phyloP scores from a whole-genome alignment of 2,888 invertebrate species.

The Plutella xylostella region DNA sequence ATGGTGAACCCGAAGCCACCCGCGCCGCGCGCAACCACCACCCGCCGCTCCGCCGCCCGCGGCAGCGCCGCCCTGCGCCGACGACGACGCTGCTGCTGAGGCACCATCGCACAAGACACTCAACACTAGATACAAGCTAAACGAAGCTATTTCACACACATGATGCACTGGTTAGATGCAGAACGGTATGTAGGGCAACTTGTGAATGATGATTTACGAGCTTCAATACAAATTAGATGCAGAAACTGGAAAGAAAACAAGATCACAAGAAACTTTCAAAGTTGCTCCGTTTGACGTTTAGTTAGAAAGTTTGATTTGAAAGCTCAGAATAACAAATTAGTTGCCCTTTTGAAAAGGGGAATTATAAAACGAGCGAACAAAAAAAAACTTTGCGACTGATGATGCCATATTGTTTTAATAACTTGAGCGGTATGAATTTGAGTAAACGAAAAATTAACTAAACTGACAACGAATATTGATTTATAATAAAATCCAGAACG shows the following conservation, averaged over 20 bases:
- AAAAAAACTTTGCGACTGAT: not conserved
- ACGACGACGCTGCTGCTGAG: constrained; percentile 58
- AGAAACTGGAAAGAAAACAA: constrained; percentile 1
- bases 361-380: not conserved
- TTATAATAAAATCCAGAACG: no score
- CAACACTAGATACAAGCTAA: not conserved
- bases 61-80: constrained; percentile 48
- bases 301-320: not conserved
- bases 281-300: constrained; percentile 1
- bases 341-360: not conserved
- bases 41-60: constrained; percentile 77
- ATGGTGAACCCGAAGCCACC: constrained; percentile 98
- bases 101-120: constrained; percentile 57
- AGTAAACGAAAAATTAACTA: no score
- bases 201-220: not conserved
- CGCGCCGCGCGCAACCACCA: constrained; percentile 86
- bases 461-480: no score
- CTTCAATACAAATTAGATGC: no score
- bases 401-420: not conserved
- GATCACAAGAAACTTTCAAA: constrained; percentile 5
- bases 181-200: not conserved
- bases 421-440: no score
- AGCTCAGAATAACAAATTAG: not conserved
- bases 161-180: not conserved
- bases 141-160: not conserved